These are phyloP conservation scores for Oxycera nigricornis DNA, from an alignment of 2,888 invertebrate genomes.

Conservation along the genomic window DNA sequence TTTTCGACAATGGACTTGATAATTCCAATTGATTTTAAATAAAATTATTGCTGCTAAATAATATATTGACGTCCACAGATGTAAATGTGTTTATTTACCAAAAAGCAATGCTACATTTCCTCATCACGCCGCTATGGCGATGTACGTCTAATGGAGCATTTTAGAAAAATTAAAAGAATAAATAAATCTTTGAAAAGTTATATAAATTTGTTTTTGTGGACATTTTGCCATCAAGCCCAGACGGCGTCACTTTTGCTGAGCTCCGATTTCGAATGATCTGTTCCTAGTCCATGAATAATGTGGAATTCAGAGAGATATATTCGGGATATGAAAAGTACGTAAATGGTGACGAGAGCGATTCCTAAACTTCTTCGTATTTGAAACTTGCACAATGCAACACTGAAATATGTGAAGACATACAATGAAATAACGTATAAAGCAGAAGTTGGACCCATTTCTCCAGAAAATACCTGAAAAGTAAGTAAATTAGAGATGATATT, in stretches of 20 bases:
- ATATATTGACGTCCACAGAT: no score
- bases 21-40: no score
- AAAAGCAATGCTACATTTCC: no score
- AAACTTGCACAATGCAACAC: conserved; percentile 3
- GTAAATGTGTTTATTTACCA: no score
- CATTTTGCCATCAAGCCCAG: not conserved
- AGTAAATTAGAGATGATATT: not conserved
- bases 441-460: conserved; percentile 12
- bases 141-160: conserved; percentile 11
- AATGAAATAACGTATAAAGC: not conserved
- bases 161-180: not conserved
- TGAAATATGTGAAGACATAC: not conserved
- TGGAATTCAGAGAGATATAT: conserved; percentile 45
- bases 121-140: no score
- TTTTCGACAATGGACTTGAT: no score
- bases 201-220: not conserved
- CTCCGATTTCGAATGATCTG: conserved; percentile 43
- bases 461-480: conserved; percentile 12
- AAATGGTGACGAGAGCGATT: conserved; percentile 43
- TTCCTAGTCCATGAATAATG: conserved; percentile 48
- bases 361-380: conserved; percentile 46
- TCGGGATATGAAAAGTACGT: conserved; percentile 42
- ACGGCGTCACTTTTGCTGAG: not conserved
- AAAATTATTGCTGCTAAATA: no score
- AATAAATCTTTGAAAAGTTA: conserved; percentile 16